Base-by-base conservation (phyloP, 2,888 invertebrate species). In the Hemaris fuciformis region DNA sequence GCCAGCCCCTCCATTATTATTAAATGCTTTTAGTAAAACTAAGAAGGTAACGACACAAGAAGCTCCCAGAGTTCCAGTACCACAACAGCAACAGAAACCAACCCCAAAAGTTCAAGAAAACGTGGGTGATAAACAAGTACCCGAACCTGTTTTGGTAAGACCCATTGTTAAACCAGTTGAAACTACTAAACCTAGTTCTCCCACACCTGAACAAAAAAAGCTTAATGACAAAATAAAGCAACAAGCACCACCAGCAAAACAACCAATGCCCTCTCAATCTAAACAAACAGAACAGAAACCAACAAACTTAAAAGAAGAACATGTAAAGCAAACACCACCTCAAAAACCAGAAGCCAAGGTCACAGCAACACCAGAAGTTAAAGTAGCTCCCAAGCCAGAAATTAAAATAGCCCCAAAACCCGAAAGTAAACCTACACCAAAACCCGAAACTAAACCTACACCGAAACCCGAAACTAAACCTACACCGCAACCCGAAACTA, bases 1-100 rank as follows among this genome's bases (percentile, higher is more conserved):
- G n/a, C 93, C 95, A 38, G 89, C 94, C 10, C 92, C 93, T 1
- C 87, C 93, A 61, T 84, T 87, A 38, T 84, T 94, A 22, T 85
- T 85, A 64, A 87, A 86, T 68, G 89, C 92, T 0, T 92, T 87
- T 60, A 38, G 7, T 46, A 27, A 7, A n/a, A 20, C 6, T 1
- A 62, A 60, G 18, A 62, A 46, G 48, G 13, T 48, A 7, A 41
- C 46, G 25, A 43, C 22, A 60, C 65, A 63, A 61, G 60, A 59
- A 59, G 63, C 58, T 62, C 63, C 65, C 31, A 71, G 69, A 63
- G 66, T 64, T 15, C 64, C 64, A 5, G 31, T 41, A 60, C 56
- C 62, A 1, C 27, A 34, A 34, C 48, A 41, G 20, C 13, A 57
- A 48, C 6, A 20, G 13, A 46, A 53, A 8, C 68, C 66, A 4